A percentile compares a stretch with the other conserved stretches of the same genome.
Evolutionary conservation across 2,113 vertebrate species (phyloP).

Genomic region (Bucco capensis): DNA sequence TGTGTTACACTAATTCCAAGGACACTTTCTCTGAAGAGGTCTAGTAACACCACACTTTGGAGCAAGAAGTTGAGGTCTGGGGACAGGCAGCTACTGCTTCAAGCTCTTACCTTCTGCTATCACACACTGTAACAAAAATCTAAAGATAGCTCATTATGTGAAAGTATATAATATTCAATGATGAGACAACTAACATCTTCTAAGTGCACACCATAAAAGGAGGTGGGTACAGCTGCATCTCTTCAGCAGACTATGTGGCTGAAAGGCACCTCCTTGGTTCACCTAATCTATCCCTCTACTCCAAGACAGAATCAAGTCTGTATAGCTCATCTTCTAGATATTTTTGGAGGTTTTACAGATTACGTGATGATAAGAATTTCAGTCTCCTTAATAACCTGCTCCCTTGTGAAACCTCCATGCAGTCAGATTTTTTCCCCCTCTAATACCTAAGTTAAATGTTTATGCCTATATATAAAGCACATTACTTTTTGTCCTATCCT

Average conservation of each 20-base stretch:
- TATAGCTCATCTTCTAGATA: neutral
- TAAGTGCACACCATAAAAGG: neutral
- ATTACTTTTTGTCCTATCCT: neutral
- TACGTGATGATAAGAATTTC: neutral
- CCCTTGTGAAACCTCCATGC: neutral
- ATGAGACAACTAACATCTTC: neutral
- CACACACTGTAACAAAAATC: neutral
- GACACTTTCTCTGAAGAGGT: neutral
- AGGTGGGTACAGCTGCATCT: neutral
- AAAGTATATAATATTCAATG: neutral
- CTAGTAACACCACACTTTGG: neutral
- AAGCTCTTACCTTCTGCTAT: neutral
- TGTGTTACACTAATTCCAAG: neutral
- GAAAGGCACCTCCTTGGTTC: neutral
- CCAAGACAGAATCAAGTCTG: neutral
- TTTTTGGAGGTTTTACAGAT: neutral
- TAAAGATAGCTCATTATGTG: neutral
- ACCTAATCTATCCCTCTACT: neutral
- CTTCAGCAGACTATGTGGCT: neutral
- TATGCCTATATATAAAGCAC: neutral
- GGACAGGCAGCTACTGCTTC: neutral
- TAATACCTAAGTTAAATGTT: neutral
- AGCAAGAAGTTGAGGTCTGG: neutral
- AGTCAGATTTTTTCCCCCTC: neutral
- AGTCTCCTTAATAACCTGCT: neutral